Base-by-base conservation (phyloP, 2,888 invertebrate species). In the Andrena minutula region DNA sequence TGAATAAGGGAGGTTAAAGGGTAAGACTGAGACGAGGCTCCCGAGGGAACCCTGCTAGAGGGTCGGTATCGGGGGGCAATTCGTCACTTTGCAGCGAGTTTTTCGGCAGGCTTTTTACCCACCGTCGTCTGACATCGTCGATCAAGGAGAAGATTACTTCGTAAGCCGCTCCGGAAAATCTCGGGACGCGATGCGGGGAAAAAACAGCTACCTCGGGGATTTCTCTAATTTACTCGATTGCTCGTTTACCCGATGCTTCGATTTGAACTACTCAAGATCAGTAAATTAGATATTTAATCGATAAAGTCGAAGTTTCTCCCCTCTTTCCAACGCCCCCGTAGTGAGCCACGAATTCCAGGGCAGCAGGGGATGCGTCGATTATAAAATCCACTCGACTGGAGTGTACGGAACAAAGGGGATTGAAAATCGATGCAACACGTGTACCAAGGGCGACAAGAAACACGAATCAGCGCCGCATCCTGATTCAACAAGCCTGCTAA, bases 51-150 rank as follows among this genome's bases (percentile, higher is more conserved):
- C 58, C 51, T 68, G 64, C 56, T 64, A 71, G 30, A 79, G 77
- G 74, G 56, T 84, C 35, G 64, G 71, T 75, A 84, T 78, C 85
- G 68, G 72, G 16, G 60, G 58, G 85, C 81, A 76, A 87, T 87
- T 79, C 86, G 85, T 87, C 86, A 83, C 79, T 78, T 79, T 65
- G 28, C 64, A 30, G 30, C 47, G 28, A 64, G 58, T 69, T 83
- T 84, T 82, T 85, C 61, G 41, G 51, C 56, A 51, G 23, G 56
- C 60, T 78, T 80, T 85, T 78, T 75, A 26, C 51, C 56, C 49
- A 1, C 28, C 69, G 26, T n/a, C 56, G 65, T 32, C 63, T 30
- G 73, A 80, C 86, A 61, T 68, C 74, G 63, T 74, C 79, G 74
- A 84, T 79, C 82, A 79, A 68, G 41, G 28, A 60, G 71, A 82